phyloP scores from a whole-genome alignment of 2,797 vertebrate genomes.

The Sus cebifrons region DNA sequence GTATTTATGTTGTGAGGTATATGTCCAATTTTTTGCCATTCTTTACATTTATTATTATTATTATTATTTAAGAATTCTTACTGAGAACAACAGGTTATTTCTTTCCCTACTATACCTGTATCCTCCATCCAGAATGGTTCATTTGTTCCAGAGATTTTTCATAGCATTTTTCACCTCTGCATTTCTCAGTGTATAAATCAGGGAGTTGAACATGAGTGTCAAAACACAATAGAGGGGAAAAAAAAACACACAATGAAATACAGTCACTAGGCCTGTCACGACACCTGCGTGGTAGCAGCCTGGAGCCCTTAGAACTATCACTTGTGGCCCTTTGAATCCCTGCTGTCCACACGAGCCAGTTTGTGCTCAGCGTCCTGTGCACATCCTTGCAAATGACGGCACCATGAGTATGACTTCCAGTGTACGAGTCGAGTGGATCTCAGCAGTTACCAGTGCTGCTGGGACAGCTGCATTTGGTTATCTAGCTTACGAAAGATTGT shows the following conservation, averaged over 20 bases:
- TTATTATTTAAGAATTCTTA: no score
- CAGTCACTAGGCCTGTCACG: background rate
- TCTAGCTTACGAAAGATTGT: conserved; percentile 92
- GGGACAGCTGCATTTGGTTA: conserved; percentile 92
- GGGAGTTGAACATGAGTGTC: conserved; percentile 72
- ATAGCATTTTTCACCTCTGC: conserved; percentile 72
- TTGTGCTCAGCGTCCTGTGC: background rate
- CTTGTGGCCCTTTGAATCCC: no score
- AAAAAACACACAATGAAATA: conserved; percentile 3
- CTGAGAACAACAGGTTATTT: background rate
- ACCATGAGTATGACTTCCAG: conserved; percentile 57
- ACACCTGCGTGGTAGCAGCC: no score
- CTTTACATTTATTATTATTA: background rate
- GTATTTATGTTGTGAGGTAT: background rate
- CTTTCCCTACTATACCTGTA: background rate
- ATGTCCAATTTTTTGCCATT: background rate
- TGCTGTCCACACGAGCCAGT: background rate
- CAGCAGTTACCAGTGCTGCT: conserved; percentile 91
- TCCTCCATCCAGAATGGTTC: background rate
- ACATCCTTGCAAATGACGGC: background rate
- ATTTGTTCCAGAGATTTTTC: conserved; percentile 27
- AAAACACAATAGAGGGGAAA: conserved; percentile 53
- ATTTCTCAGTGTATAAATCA: conserved; percentile 78
- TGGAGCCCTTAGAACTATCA: no score
- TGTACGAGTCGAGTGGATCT: conserved; percentile 91